A percentile compares a stretch with the other conserved stretches of the same genome.
phyloP scores from a whole-genome alignment of 2,888 invertebrate genomes.

The Horisme vitalbata region DNA sequence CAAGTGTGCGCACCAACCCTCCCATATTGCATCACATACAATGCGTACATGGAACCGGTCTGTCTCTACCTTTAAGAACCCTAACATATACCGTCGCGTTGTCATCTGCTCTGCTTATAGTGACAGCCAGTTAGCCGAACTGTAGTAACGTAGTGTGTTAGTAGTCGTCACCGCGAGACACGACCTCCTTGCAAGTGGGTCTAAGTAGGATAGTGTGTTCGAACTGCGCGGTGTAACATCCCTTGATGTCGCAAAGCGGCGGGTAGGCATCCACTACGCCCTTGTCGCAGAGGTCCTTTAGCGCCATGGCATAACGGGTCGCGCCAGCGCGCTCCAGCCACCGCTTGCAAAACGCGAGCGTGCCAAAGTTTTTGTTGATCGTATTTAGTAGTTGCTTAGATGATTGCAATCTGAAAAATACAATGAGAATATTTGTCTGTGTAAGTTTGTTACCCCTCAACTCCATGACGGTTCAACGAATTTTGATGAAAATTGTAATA shows the following conservation, averaged over 20 bases:
- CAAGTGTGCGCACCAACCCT: too few species aligned
- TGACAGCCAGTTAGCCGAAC: too few species aligned
- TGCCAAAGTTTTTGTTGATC: constrained; percentile 98
- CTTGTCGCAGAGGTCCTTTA: constrained; percentile 99
- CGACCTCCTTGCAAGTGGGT: constrained; percentile 99
- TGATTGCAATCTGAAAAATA: constrained; percentile 88
- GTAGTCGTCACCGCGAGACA: constrained; percentile 98
- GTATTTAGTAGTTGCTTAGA: constrained; percentile 95
- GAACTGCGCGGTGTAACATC: constrained; percentile 99
- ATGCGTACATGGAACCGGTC: too few species aligned
- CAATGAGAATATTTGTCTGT: too few species aligned
- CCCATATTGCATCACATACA: too few species aligned
- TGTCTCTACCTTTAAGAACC: too few species aligned
- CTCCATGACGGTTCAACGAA: too few species aligned
- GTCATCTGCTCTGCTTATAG: too few species aligned
- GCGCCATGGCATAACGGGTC: constrained; percentile 98
- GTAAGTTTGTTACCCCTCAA: too few species aligned
- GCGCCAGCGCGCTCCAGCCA: constrained; percentile 99
- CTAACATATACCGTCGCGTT: too few species aligned
- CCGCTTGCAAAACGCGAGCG: constrained; percentile 98
- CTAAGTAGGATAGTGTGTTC: constrained; percentile 98
- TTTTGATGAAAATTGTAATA: neutral
- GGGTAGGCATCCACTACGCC: constrained; percentile 99
- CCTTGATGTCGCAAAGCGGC: constrained; percentile 97
- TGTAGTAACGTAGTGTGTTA: constrained; percentile 71